Evolutionary conservation across 2,797 vertebrate species (phyloP).

Genomic region (Chelon auratus): DNA sequence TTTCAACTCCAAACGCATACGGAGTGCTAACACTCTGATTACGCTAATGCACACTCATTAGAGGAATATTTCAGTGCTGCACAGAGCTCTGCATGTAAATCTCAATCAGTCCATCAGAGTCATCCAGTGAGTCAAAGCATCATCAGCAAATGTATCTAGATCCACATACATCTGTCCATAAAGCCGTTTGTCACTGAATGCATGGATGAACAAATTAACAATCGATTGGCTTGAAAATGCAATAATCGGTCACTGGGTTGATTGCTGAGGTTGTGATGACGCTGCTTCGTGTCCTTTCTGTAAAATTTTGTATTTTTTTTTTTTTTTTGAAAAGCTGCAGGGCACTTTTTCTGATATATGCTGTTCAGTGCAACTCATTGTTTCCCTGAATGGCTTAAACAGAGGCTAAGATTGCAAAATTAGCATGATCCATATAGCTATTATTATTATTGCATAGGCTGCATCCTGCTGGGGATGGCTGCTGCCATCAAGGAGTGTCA

Average conservation of each 20-base stretch:
- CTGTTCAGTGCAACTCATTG: too few species aligned
- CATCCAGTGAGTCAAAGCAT: conserved; percentile 50
- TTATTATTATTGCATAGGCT: too few species aligned
- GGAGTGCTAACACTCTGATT: conserved; percentile 29
- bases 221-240: conserved; percentile 25
- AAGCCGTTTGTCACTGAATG: conserved; percentile 1
- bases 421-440: too few species aligned
- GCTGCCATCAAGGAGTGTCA: too few species aligned
- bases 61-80: conserved; percentile 43
- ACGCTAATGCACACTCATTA: conserved; percentile 45
- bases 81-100: conserved; percentile 43
- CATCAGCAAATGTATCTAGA: conserved; percentile 41
- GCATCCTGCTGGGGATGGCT: too few species aligned
- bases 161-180: conserved; percentile 38
- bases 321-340: not conserved
- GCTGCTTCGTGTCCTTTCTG: not conserved
- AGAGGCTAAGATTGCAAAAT: too few species aligned
- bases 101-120: conserved; percentile 39
- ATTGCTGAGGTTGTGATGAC: conserved; percentile 13
- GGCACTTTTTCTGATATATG: not conserved
- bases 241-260: conserved; percentile 22
- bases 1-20: conserved; percentile 27
- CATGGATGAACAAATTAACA: conserved; percentile 43
- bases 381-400: too few species aligned
- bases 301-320: not conserved